These are phyloP conservation scores for Sardina pilchardus DNA, from an alignment of 2,113 vertebrate genomes.

Conservation along the genomic window DNA sequence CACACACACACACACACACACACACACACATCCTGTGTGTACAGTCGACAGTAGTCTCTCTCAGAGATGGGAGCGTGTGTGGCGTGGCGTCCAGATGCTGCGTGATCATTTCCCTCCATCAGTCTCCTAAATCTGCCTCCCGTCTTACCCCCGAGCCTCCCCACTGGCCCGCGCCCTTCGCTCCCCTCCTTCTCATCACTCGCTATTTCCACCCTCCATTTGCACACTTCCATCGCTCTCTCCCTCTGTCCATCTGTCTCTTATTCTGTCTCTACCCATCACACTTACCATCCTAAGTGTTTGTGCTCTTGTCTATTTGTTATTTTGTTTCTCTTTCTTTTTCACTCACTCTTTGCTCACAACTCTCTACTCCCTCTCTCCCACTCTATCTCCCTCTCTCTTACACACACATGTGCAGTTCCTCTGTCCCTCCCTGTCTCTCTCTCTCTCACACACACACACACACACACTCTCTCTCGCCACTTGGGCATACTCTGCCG, in stretches of 20 bases:
- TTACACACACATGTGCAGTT: background rate
- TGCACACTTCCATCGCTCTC: background rate
- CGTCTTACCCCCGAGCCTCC: background rate
- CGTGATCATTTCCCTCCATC: too few species aligned
- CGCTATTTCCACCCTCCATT: too few species aligned
- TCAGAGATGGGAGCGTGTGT: too few species aligned
- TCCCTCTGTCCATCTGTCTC: background rate
- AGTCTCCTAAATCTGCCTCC: too few species aligned
- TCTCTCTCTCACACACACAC: background rate
- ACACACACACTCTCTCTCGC: background rate
- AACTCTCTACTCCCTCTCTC: background rate
- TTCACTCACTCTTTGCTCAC: background rate
- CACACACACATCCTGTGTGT: background rate
- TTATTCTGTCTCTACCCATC: background rate
- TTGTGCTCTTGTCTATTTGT: background rate
- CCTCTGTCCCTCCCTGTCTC: constrained; percentile 12
- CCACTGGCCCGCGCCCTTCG: background rate
- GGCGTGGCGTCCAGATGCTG: too few species aligned
- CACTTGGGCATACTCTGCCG: constrained; percentile 16
- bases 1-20: background rate
- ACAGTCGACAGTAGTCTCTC: too few species aligned
- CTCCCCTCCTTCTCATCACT: background rate
- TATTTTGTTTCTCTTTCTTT: background rate
- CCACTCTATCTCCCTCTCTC: background rate
- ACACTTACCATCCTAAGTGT: too few species aligned